A percentile compares a stretch with the other conserved stretches of the same genome.
Conservation (phyloP, 2,797 vertebrate species). For the Phrynocephalus vlangalii region DNA sequence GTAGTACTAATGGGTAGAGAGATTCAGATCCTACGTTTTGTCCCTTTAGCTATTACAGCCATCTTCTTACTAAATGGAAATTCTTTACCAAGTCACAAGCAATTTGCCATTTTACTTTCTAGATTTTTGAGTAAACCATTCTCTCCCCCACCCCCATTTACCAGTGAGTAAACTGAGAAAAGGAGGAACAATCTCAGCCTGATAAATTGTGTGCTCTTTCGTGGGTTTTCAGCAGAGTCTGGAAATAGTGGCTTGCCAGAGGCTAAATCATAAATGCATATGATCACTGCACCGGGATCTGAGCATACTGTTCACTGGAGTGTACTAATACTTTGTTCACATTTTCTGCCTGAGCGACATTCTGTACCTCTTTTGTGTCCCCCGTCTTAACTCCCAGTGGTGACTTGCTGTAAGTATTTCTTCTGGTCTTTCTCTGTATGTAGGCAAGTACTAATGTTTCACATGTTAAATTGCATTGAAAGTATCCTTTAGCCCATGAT, state of each 20-base stretch:
- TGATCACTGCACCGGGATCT: not conserved
- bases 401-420: not conserved
- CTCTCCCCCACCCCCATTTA: not conserved
- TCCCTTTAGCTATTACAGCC: not conserved
- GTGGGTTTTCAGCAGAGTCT: not conserved
- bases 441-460: not conserved
- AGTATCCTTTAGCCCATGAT: not conserved
- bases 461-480: not conserved
- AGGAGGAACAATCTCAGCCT: not conserved
- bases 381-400: not conserved
- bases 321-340: not conserved
- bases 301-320: not conserved
- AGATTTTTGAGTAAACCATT: constrained; percentile 19
- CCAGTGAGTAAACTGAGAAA: not conserved
- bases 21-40: too few relatives aligned
- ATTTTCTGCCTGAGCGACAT: not conserved
- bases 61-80: not conserved
- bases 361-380: not conserved
- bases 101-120: not conserved
- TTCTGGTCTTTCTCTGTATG: not conserved
- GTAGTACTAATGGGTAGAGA: too few relatives aligned
- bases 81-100: not conserved
- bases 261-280: constrained; percentile 3
- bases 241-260: constrained; percentile 15
- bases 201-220: constrained; percentile 11